Evolutionary conservation across 2,797 vertebrate genomes (phyloP).

Genomic region (Tachyglossus aculeatus): DNA sequence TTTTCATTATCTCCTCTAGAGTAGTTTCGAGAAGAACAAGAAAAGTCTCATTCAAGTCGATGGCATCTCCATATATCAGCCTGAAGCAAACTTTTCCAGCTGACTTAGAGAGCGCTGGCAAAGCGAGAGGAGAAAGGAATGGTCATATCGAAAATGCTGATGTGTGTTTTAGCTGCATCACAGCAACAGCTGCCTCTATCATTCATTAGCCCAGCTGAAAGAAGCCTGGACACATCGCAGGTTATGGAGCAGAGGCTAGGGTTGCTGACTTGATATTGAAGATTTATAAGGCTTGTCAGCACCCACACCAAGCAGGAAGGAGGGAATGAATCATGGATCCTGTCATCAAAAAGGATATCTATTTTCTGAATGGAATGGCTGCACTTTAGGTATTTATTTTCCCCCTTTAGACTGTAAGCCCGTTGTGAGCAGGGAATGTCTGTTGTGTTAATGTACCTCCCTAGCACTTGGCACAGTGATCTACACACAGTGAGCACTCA

Average conservation of each 20-base stretch:
- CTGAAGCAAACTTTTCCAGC: not conserved
- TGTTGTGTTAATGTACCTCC: too few relatives aligned
- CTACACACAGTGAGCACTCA: too few relatives aligned
- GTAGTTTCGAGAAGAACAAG: not conserved
- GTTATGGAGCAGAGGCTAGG: not conserved
- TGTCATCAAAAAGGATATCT: too few relatives aligned
- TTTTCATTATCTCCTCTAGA: not conserved
- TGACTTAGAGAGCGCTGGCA: not conserved
- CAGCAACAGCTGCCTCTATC: accelerated
- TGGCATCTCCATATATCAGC: not conserved
- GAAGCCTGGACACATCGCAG: not conserved
- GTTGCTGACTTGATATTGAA: not conserved
- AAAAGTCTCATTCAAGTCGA: not conserved
- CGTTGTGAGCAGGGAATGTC: too few relatives aligned
- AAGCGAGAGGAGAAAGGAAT: not conserved
- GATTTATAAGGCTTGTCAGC: not conserved
- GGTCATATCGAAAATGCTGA: not conserved
- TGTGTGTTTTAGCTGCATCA: not conserved
- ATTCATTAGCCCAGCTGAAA: not conserved
- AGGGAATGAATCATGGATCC: too few relatives aligned
- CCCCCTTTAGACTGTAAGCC: too few relatives aligned
- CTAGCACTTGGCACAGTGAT: too few relatives aligned
- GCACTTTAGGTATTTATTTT: too few relatives aligned
- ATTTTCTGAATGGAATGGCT: too few relatives aligned
- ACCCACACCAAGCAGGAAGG: too few relatives aligned